Conservation (phyloP, 2,797 vertebrate species). For the Cheracebus regulus region DNA sequence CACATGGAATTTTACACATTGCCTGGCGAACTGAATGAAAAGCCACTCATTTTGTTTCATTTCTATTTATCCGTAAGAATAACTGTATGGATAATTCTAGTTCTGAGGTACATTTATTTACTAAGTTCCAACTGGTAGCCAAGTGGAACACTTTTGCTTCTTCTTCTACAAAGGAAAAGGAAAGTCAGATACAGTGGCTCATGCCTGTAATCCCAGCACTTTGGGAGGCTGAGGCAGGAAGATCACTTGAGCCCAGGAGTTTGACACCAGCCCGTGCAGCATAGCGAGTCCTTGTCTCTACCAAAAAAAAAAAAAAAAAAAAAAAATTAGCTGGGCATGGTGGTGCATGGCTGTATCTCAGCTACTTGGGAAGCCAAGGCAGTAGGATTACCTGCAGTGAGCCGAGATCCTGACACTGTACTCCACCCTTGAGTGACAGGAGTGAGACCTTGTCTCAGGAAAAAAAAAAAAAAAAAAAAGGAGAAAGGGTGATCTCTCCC, state of each 20-base stretch:
- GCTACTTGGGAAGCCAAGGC: too few relatives aligned
- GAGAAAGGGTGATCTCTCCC: constrained; percentile 71
- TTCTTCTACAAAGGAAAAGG: constrained; percentile 72
- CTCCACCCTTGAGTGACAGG: too few relatives aligned
- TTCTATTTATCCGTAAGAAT: constrained; percentile 32
- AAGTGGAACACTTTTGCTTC: constrained; percentile 73
- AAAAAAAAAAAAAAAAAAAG: not conserved
- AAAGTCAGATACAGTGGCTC: not conserved
- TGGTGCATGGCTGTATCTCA: too few relatives aligned
- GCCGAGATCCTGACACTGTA: not conserved
- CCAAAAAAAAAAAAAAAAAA: too few relatives aligned
- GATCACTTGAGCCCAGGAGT: not conserved
- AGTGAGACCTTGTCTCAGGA: too few relatives aligned
- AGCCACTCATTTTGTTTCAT: constrained; percentile 47
- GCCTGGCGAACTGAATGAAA: constrained; percentile 64
- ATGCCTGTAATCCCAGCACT: not conserved
- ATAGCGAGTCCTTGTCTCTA: too few relatives aligned
- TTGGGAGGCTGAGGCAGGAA: not conserved
- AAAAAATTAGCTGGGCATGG: too few relatives aligned
- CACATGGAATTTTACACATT: not conserved
- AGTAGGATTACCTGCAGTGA: not conserved
- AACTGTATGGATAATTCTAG: constrained; percentile 36
- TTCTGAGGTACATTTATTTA: constrained; percentile 52
- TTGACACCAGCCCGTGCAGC: too few relatives aligned
- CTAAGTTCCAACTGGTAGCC: constrained; percentile 72